phyloP scores from a whole-genome alignment of 35 echinoderm and acorn worm genomes.

The Apostichopus parvimensis region DNA sequence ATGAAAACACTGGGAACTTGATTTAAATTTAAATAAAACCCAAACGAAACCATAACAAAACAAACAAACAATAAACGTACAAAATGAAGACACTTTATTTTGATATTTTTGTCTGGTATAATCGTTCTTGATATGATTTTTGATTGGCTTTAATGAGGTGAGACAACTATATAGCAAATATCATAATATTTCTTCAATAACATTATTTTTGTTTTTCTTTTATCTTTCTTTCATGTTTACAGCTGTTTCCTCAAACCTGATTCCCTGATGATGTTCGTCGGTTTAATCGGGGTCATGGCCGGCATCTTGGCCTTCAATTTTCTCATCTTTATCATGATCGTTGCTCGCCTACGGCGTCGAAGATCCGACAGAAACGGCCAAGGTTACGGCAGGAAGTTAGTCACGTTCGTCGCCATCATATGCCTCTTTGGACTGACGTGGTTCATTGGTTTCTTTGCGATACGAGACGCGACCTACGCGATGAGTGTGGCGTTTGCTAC shows the following conservation, averaged over 20 bases:
- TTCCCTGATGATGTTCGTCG: conserved; percentile 21
- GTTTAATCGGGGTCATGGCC: conserved; percentile 6
- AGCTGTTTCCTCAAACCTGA: conserved; percentile 28
- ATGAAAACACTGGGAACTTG: too few relatives aligned
- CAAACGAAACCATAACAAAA: too few relatives aligned
- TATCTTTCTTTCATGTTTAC: background rate
- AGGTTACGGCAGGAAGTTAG: background rate
- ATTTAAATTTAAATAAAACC: too few relatives aligned
- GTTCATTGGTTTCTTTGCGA: conserved; percentile 22
- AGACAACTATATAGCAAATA: too few relatives aligned
- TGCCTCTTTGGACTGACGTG: conserved; percentile 1
- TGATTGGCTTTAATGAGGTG: too few relatives aligned
- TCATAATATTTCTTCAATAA: too few relatives aligned
- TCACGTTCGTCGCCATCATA: conserved; percentile 2
- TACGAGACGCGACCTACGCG: background rate
- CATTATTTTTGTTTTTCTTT: background rate
- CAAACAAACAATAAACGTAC: too few relatives aligned
- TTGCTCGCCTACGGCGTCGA: background rate
- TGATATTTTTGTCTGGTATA: too few relatives aligned
- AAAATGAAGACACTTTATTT: too few relatives aligned
- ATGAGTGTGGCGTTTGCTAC: background rate
- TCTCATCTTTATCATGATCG: background rate
- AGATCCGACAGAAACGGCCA: background rate
- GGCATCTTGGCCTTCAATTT: conserved; percentile 1
- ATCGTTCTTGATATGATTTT: too few relatives aligned